Percentiles rank a stretch among this genome's conserved stretches.
These are phyloP conservation scores for Hycleus phaleratus DNA, from an alignment of 1,140 invertebrate genomes.

Conservation along the genomic window DNA sequence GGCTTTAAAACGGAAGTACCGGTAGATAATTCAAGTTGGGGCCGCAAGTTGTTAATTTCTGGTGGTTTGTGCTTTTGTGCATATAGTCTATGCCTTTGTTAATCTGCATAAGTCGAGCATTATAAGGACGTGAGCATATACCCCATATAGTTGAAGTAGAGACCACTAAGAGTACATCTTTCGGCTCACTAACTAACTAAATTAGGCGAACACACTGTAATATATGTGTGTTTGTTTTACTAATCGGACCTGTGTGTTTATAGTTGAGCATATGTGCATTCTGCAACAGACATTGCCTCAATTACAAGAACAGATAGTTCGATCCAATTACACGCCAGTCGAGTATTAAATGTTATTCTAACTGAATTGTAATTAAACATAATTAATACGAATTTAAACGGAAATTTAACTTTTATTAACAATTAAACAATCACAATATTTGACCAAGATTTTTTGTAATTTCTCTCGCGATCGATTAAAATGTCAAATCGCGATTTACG, in stretches of 20 bases:
- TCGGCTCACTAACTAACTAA: conserved; percentile 3
- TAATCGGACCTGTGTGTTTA: background rate
- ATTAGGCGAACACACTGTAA: background rate
- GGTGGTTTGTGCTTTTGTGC: conserved; percentile 6
- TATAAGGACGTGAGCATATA: conserved; percentile 4
- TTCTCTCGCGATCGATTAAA: too few relatives aligned
- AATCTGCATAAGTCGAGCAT: conserved; percentile 12
- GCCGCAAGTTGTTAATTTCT: conserved; percentile 14
- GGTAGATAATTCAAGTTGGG: conserved; percentile 10
- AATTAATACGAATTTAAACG: too few relatives aligned
- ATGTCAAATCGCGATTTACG: too few relatives aligned
- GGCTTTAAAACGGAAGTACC: too few relatives aligned
- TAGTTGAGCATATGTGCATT: conserved; percentile 7
- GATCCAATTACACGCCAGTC: too few relatives aligned
- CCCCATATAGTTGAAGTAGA: background rate
- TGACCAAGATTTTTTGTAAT: too few relatives aligned
- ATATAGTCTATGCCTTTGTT: background rate
- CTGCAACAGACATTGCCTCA: conserved; percentile 11
- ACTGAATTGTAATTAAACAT: too few relatives aligned
- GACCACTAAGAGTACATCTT: conserved; percentile 6
- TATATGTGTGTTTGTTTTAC: conserved; percentile 3
- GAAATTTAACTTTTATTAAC: too few relatives aligned
- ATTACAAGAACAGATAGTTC: conserved; percentile 12
- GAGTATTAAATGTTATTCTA: too few relatives aligned
- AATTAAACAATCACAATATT: too few relatives aligned